Conservation (phyloP, 2,113 vertebrate species). For the Spea bombifrons region DNA sequence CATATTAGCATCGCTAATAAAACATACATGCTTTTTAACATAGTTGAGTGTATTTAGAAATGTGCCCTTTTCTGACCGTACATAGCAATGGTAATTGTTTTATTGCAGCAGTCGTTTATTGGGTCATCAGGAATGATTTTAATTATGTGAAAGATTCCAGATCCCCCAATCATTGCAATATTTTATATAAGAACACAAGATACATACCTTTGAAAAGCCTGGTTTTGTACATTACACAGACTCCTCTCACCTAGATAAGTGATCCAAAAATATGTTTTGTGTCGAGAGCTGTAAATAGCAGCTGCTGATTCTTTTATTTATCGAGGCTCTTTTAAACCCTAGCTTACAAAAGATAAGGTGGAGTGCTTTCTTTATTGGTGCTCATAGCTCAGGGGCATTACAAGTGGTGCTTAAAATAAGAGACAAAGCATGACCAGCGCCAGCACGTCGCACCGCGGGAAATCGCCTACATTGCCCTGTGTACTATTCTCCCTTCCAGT, state of each 20-base stretch:
- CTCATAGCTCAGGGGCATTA: not conserved
- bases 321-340: constrained; percentile 14
- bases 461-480: too few species aligned
- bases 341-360: not conserved
- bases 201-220: not conserved
- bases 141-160: too few species aligned
- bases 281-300: not conserved
- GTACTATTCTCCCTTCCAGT: too few species aligned
- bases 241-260: constrained; percentile 1
- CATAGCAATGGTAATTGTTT: too few species aligned
- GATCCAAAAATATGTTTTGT: constrained; percentile 17
- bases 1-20: too few species aligned
- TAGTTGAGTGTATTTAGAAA: too few species aligned
- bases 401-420: not conserved
- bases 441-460: not conserved
- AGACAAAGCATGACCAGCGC: not conserved
- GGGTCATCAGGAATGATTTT: too few species aligned
- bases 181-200: too few species aligned
- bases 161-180: too few species aligned
- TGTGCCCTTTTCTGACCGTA: too few species aligned
- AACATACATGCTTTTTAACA: too few species aligned
- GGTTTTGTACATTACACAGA: not conserved
- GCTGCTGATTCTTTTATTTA: constrained; percentile 13
- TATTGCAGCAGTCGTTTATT: too few species aligned
- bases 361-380: constrained; percentile 20